phyloP scores from a whole-genome alignment of 1,140 invertebrate species.

The Acromyrmex charruanus region DNA sequence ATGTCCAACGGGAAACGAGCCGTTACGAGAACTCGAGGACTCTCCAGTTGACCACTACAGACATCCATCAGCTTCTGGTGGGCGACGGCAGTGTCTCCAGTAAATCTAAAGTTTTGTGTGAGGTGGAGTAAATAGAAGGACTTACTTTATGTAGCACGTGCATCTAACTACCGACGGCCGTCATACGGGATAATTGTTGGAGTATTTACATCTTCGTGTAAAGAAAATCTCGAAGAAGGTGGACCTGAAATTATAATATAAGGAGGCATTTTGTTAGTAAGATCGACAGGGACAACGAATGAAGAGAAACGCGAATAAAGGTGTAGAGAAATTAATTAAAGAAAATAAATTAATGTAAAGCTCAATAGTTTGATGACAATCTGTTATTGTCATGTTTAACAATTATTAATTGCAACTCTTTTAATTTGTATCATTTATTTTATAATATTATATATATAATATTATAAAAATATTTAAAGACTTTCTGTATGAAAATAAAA shows the following conservation, averaged over 20 bases:
- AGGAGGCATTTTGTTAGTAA: constrained; percentile 1
- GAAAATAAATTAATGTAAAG: background rate
- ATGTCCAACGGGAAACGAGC: constrained; percentile 32
- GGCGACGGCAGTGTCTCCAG: constrained; percentile 18
- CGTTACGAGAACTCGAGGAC: constrained; percentile 40
- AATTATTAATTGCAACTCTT: background rate
- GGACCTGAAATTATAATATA: constrained; percentile 22
- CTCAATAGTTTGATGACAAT: background rate
- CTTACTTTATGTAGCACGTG: constrained; percentile 44
- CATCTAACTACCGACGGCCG: background rate
- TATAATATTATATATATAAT: background rate
- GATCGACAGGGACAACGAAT: background rate
- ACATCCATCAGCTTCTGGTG: constrained; percentile 18
- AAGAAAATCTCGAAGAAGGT: background rate
- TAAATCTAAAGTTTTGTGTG: constrained; percentile 49
- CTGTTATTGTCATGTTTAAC: background rate
- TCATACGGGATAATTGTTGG: background rate
- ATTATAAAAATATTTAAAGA: background rate
- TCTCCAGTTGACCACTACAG: constrained; percentile 10
- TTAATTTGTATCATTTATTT: background rate
- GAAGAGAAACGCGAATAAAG: background rate
- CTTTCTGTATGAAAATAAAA: background rate
- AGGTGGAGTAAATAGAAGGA: constrained; percentile 23
- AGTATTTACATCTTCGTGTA: constrained; percentile 48
- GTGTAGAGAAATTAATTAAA: background rate